Evolutionary conservation across 2,888 invertebrate species (phyloP).

Genomic region (Seira musarum): DNA sequence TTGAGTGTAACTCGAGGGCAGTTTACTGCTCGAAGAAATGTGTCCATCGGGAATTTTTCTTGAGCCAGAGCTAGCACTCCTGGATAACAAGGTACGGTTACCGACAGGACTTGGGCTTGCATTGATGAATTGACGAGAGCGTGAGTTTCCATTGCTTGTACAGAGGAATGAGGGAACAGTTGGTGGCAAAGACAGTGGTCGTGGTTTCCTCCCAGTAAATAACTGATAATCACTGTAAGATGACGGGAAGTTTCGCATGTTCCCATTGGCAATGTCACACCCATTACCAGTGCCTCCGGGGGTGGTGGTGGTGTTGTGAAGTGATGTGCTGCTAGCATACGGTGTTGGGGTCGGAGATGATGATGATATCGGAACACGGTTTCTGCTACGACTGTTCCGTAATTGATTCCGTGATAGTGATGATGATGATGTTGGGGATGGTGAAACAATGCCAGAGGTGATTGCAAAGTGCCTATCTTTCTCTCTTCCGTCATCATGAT

Average conservation of each 20-base stretch:
- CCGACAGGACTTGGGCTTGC: background rate
- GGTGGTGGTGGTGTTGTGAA: background rate
- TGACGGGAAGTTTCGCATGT: slow-evolving; percentile 57
- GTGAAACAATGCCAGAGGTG: slow-evolving; percentile 20
- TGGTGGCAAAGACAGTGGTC: slow-evolving; percentile 66
- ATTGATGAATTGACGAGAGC: slow-evolving; percentile 24
- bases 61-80: background rate
- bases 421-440: slow-evolving; percentile 21
- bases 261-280: slow-evolving; percentile 53
- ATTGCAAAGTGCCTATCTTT: too few relatives aligned
- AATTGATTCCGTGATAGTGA: slow-evolving; percentile 40
- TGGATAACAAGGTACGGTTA: slow-evolving; percentile 39
- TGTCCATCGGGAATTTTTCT: slow-evolving; percentile 62
- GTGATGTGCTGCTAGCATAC: slow-evolving; percentile 19
- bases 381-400: slow-evolving; percentile 42
- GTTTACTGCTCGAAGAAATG: slow-evolving; percentile 56
- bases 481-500: slow-evolving; percentile 40
- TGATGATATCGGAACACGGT: slow-evolving; percentile 25
- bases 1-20: slow-evolving; percentile 66
- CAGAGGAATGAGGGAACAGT: slow-evolving; percentile 47
- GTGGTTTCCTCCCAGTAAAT: slow-evolving; percentile 66
- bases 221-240: slow-evolving; percentile 66
- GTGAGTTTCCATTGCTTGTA: background rate
- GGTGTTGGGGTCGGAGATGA: background rate
- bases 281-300: slow-evolving; percentile 35